phyloP scores from a whole-genome alignment of 2,113 vertebrate species.

The Cygnus buccinator region DNA sequence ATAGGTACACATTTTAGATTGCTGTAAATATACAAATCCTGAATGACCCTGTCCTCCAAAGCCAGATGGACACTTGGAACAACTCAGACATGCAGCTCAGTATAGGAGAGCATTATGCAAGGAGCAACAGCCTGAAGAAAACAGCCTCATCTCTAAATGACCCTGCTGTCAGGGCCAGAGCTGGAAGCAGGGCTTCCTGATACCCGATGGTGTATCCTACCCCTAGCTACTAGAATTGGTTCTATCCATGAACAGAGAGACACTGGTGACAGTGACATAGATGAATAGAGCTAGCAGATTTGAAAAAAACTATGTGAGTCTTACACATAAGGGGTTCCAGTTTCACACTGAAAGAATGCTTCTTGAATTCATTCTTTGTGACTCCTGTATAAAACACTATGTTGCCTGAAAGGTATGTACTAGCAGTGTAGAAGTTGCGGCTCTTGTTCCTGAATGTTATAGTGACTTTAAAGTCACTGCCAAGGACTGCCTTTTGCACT shows the following conservation, averaged over 20 bases:
- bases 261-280: neutral
- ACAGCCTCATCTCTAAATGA: neutral
- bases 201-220: neutral
- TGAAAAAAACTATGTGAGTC: neutral
- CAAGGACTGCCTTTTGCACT: conserved; percentile 78
- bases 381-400: conserved; percentile 94
- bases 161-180: neutral
- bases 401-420: conserved; percentile 84
- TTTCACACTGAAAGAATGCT: conserved; percentile 60
- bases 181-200: neutral
- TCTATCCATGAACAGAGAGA: neutral
- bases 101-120: neutral
- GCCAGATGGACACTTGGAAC: neutral
- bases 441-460: conserved; percentile 86
- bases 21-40: neutral
- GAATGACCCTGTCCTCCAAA: neutral
- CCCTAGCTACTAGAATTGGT: neutral
- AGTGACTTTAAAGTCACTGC: conserved; percentile 84
- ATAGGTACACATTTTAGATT: neutral
- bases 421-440: conserved; percentile 68
- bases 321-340: conserved; percentile 79
- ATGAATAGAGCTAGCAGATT: neutral
- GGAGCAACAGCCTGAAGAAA: neutral
- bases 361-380: conserved; percentile 84
- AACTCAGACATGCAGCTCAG: neutral